These are phyloP conservation scores for Papilio protenor DNA, from an alignment of 2,888 invertebrate species.

Conservation along the genomic window DNA sequence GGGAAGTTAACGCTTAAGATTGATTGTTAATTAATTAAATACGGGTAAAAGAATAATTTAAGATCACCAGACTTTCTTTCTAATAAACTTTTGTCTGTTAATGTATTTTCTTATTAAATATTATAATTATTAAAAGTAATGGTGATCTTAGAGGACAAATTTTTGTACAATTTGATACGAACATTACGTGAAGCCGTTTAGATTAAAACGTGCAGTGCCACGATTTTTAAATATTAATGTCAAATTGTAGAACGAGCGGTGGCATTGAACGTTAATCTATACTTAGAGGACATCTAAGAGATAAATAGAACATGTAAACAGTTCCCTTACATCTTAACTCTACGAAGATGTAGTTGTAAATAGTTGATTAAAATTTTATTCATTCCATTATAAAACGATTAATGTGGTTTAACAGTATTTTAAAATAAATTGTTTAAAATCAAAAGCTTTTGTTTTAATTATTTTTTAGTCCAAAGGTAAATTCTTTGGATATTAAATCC, in stretches of 20 bases:
- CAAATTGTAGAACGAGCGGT: background rate
- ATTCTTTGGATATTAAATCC: too few species aligned
- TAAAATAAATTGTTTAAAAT: constrained; percentile 22
- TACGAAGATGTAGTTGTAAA: background rate
- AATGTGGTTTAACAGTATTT: constrained; percentile 30
- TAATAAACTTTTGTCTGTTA: background rate
- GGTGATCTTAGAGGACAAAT: background rate
- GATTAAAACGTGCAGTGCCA: too few species aligned
- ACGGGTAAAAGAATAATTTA: background rate
- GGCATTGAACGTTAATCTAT: background rate
- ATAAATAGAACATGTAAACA: too few species aligned
- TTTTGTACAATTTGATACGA: background rate
- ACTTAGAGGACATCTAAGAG: too few species aligned
- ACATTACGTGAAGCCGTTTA: too few species aligned
- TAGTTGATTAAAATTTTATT: background rate
- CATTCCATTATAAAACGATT: background rate
- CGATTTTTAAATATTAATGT: background rate
- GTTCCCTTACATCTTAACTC: too few species aligned
- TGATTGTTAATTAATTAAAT: background rate
- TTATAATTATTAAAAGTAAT: background rate
- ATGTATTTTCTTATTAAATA: background rate
- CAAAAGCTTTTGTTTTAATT: background rate
- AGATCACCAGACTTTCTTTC: too few species aligned
- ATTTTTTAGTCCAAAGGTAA: too few species aligned
- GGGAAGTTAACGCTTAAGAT: constrained; percentile 85